Base-by-base conservation (phyloP, 2,888 invertebrate genomes). In the Cheiracanthium punctorium region DNA sequence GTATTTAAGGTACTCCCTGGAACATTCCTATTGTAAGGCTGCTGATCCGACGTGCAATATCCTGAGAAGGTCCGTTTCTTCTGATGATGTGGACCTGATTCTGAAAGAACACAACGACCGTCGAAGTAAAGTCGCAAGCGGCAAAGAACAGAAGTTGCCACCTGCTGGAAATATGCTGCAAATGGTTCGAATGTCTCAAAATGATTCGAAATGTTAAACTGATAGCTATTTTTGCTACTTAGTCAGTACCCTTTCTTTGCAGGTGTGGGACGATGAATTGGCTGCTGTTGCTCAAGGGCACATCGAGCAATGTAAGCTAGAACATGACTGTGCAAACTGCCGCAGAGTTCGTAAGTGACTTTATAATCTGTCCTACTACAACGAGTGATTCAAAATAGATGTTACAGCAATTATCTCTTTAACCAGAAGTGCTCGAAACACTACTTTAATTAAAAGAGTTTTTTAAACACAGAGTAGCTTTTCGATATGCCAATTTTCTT, bases 251-350 rank as follows among this genome's bases (percentile, higher is more conserved):
- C n/a, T n/a, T n/a, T n/a, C n/a, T 8, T 73, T 77, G 28, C 20
- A 87, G 87, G 87, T 85, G 48, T 89, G 89, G 89, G 88, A 89
- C 64, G 20, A 76, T 17, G 88, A 88, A 58, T 82, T 89, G 37
- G 87, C 87, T 12, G 85, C 87, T 24, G 80, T 88, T 10, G 89
- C 89, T 4, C 89, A 89, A 48, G 69, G 70, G 17, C 88, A 89
- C 41, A 88, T 89, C 2, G 52, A 82, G n/a, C 88, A 86, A 33
- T 89, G 89, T 32, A 30, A 52, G 17, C 88, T 89, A 29, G 67
- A 80, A 32, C 89, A 89, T 52, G 89, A 89, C 37, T 69, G 79
- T 32, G 17, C 77, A 10, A 72, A 84, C 20, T 87, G 85, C 58
- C 73, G 89, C 17, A 58, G 87, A 82, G 88, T 88, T n/a, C 76